Conservation (phyloP, 2,113 vertebrate species). For the Polypterus bichir region DNA sequence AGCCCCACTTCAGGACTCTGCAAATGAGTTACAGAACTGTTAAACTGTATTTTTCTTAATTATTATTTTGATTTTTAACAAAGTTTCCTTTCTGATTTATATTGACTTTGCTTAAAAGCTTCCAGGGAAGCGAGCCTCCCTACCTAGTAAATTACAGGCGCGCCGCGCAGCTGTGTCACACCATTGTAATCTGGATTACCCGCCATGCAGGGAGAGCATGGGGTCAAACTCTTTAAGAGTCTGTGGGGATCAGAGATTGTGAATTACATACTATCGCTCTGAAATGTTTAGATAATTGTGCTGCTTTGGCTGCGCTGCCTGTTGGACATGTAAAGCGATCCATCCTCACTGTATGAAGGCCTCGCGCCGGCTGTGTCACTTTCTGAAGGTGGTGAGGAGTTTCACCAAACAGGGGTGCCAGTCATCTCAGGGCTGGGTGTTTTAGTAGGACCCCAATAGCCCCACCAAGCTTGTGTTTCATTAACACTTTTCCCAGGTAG, state of each 20-base stretch:
- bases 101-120: slow-evolving; percentile 37
- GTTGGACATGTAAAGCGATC: slow-evolving; percentile 26
- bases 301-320: slow-evolving; percentile 23
- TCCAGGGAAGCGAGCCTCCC: slow-evolving; percentile 16
- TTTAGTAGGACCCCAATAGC: no score
- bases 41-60: slow-evolving; percentile 27
- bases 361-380: neutral
- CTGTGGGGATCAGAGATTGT: slow-evolving; percentile 40
- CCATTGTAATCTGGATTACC: slow-evolving; percentile 59
- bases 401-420: no score
- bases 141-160: slow-evolving; percentile 36
- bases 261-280: slow-evolving; percentile 41
- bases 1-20: slow-evolving; percentile 12
- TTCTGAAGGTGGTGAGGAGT: no score
- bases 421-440: no score
- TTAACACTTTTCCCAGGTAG: no score
- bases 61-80: slow-evolving; percentile 34
- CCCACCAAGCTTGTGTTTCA: no score
- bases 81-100: slow-evolving; percentile 29
- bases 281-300: slow-evolving; percentile 35
- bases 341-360: slow-evolving; percentile 12
- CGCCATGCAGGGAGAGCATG: slow-evolving; percentile 45
- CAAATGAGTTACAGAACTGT: slow-evolving; percentile 15
- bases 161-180: slow-evolving; percentile 43
- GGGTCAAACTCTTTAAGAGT: slow-evolving; percentile 62